phyloP scores from a whole-genome alignment of 2,888 invertebrate species.

The Metallyticus violacea region DNA sequence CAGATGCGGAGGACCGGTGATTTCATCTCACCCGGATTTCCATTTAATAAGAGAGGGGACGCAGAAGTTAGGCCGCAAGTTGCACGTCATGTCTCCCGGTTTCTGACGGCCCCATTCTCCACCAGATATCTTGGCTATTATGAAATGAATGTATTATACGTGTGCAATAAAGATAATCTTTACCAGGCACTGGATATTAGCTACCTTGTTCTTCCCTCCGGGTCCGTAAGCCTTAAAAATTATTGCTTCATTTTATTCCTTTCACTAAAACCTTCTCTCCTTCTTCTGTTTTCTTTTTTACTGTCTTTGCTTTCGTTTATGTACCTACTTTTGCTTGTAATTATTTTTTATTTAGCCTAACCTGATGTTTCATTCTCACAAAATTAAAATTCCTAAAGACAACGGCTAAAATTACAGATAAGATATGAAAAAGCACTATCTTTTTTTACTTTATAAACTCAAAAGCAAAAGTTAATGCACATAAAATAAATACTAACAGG shows the following conservation, averaged over 20 bases:
- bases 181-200: too few relatives aligned
- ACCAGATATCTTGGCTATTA: neutral
- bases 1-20: slow-evolving; percentile 18
- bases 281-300: neutral
- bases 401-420: too few relatives aligned
- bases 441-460: too few relatives aligned
- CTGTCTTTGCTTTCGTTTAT: neutral
- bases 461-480: too few relatives aligned
- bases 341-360: too few relatives aligned
- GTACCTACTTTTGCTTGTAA: too few relatives aligned
- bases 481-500: too few relatives aligned
- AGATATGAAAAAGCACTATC: too few relatives aligned
- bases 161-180: neutral
- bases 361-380: too few relatives aligned
- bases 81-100: neutral
- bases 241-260: neutral
- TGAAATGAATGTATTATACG: neutral
- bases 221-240: neutral
- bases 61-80: neutral
- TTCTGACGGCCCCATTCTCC: neutral
- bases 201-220: neutral
- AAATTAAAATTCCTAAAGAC: too few relatives aligned
- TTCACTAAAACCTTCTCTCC: neutral
- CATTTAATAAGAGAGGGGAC: slow-evolving; percentile 22
- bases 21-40: slow-evolving; percentile 12